Base-by-base conservation (phyloP, 2,888 invertebrate genomes). In the Callinectes sapidus region DNA sequence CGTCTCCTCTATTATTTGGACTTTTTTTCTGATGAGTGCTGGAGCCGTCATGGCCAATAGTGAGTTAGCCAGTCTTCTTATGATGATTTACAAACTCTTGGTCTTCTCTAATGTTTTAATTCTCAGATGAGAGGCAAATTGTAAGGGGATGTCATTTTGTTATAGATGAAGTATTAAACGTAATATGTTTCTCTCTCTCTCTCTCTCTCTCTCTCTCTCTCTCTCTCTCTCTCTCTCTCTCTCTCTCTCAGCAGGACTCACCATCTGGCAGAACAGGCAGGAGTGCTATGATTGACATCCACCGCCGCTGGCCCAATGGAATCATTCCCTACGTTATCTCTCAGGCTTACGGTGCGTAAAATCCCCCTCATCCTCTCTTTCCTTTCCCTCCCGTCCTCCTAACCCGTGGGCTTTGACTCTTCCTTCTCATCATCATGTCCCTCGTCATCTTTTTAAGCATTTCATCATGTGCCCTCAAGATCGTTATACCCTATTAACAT, bases 231-330 rank as follows among this genome's bases (percentile, higher is more conserved):
- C 32, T 32, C 23, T 54, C 39, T 87, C 28, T 87, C 87, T 42
- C 23, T 42, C 55, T 28, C 39, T n/a, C n/a, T 28, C 32, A n/a
- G 8, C 90, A 48, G 81, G 18, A 77, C n/a, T 42, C 14, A n/a
- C 32, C 35, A 3, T 85, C n/a, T 39, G 85, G 39, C 42, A 87
- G 92, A 42, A 77, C 5, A 28, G 88, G 87, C 14, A 89, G 93
- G 48, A 93, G 91, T 54, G 92, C 92, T n/a, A 85, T 91, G 61
- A 55, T 61, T 1, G 89, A 91, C 81, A 77, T 90, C 0, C 89
- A 93, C 89, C 85, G 91, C n/a, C 86, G 90, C 61, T 94, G 94
- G 94, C 94, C 91, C 54, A 88, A 91, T 39, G 89, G 71, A n/a
- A 89, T 89, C 54, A 92, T 93, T 18, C 93, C 92, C 14, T 93